Percentiles rank a stretch among this genome's conserved stretches.
phyloP scores from a whole-genome alignment of 2,113 vertebrate genomes.

The Nycticebus coucang region DNA sequence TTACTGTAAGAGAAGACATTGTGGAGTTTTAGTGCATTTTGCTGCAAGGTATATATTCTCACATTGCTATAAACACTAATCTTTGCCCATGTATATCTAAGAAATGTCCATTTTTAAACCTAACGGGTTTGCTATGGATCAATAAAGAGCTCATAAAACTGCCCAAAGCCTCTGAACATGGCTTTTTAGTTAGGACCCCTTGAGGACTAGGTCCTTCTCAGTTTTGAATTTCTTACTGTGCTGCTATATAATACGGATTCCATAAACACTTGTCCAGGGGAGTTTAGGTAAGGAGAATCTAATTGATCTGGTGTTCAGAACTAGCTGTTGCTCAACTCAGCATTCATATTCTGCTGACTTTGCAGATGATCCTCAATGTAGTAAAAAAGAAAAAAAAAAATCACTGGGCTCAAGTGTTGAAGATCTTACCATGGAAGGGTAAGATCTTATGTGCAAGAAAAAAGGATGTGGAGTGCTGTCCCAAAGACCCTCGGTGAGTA shows the following conservation, averaged over 20 bases:
- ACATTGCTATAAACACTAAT: not conserved
- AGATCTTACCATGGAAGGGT: not conserved
- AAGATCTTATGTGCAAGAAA: not conserved
- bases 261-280: not conserved
- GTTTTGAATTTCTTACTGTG: not conserved
- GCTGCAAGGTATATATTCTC: not conserved
- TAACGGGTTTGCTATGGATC: not conserved
- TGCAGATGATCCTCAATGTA: not conserved
- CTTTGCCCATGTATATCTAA: not conserved
- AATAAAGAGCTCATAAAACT: not conserved
- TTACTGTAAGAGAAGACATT: not conserved
- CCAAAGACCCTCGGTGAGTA: not conserved
- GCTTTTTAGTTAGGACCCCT: not conserved
- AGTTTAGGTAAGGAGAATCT: not conserved
- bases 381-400: not conserved
- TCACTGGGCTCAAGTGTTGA: not conserved
- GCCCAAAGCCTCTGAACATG: not conserved
- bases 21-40: not conserved
- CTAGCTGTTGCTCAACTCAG: not conserved
- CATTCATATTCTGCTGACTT: not conserved
- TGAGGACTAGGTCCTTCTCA: not conserved
- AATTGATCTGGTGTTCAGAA: not conserved
- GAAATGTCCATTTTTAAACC: conserved; percentile 13
- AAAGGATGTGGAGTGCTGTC: not conserved
- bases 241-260: not conserved